A percentile compares a stretch with the other conserved stretches of the same genome.
phyloP scores from a whole-genome alignment of 35 echinoderm and acorn worm species.

The Strongylocentrotus purpuratus region DNA sequence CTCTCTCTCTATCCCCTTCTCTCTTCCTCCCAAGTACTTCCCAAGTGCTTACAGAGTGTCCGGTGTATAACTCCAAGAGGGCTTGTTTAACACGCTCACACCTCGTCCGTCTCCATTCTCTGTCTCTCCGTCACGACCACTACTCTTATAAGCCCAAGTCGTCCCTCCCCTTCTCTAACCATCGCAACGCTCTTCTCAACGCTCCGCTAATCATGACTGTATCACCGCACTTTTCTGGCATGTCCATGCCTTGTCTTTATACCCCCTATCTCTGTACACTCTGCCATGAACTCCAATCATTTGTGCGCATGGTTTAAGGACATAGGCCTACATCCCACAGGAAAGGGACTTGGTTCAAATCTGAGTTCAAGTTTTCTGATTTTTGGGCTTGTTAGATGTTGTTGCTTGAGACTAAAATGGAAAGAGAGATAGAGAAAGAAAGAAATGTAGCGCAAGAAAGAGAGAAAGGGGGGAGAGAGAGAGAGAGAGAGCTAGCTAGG shows the following conservation, averaged over 20 bases:
- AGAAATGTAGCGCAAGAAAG: too few species aligned
- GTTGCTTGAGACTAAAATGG: too few species aligned
- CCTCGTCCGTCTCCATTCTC: neutral
- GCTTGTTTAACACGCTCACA: neutral
- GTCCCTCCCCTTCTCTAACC: neutral
- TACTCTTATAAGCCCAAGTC: neutral
- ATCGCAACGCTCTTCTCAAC: neutral
- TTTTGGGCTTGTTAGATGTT: too few species aligned
- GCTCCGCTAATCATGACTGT: neutral
- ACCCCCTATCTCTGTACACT: neutral
- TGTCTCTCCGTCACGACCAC: neutral
- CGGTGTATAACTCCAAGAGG: neutral
- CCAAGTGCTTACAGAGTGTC: conserved; percentile 19
- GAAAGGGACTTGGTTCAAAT: neutral
- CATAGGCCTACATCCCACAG: neutral
- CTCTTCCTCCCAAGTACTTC: neutral
- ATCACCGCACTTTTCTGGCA: neutral
- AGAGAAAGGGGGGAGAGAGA: too few species aligned
- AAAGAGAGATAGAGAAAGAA: too few species aligned
- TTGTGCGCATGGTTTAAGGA: too few species aligned
- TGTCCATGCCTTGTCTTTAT: neutral
- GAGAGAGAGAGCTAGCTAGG: too few species aligned
- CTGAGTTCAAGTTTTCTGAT: neutral
- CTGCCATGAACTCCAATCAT: too few species aligned
- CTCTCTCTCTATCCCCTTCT: neutral